Percentiles rank a stretch among this genome's conserved stretches.
Evolutionary conservation across 2,113 vertebrate genomes (phyloP).

Genomic region (Platichthys stellatus): DNA sequence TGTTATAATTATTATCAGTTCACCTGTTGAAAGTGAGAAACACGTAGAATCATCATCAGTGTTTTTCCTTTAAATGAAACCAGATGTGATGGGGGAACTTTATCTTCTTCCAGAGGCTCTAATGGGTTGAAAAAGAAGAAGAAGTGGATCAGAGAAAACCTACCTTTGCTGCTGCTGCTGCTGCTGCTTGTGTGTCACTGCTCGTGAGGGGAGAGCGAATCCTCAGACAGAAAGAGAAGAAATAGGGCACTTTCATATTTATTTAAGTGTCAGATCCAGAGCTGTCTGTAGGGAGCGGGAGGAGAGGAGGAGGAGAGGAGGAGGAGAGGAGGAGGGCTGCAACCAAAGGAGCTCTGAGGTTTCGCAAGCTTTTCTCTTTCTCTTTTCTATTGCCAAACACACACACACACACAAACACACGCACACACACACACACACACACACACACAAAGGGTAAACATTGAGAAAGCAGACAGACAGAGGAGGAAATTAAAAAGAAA

Average conservation of each 20-base stretch:
- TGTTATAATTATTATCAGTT: too few species aligned
- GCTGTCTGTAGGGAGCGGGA: constrained; percentile 59
- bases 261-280: constrained; percentile 78
- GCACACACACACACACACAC: constrained; percentile 8
- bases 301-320: constrained; percentile 43
- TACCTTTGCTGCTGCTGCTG: constrained; percentile 4
- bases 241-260: constrained; percentile 79
- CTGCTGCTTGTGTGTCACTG: constrained; percentile 31
- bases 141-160: constrained; percentile 33
- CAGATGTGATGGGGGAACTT: constrained; percentile 3
- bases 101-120: neutral
- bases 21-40: neutral
- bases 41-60: neutral
- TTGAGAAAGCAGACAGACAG: constrained; percentile 11
- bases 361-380: constrained; percentile 54
- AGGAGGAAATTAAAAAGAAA: constrained; percentile 24
- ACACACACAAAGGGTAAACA: constrained; percentile 20
- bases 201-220: constrained; percentile 49
- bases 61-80: neutral
- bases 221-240: constrained; percentile 63
- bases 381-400: constrained; percentile 25
- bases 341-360: constrained; percentile 67
- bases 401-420: constrained; percentile 16
- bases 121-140: constrained; percentile 25
- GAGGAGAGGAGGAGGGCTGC: constrained; percentile 52